phyloP scores from a whole-genome alignment of 2,113 vertebrate species.

The Coregonus clupeaformis region DNA sequence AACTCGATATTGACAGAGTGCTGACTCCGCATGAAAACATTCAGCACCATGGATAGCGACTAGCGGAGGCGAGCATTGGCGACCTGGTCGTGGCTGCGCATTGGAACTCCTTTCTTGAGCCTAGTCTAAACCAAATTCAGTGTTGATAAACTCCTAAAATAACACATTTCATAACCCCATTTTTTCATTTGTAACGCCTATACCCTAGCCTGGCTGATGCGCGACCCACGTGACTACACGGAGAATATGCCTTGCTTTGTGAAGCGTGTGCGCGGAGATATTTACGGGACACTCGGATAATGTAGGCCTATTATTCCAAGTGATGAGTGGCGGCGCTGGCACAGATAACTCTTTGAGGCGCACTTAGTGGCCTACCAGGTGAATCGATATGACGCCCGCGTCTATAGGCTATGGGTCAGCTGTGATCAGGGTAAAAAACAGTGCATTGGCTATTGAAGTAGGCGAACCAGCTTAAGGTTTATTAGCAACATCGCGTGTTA shows the following conservation, averaged over 20 bases:
- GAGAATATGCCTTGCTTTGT: conserved; percentile 5
- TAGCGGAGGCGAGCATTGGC: neutral
- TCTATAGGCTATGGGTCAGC: neutral
- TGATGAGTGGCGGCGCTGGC: neutral
- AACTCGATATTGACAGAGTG: conserved; percentile 35
- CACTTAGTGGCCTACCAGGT: neutral
- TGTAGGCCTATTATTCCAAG: conserved; percentile 6
- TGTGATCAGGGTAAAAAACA: too few species aligned
- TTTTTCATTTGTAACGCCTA: too few species aligned
- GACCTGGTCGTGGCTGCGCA: neutral
- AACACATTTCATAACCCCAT: neutral
- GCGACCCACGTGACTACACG: too few species aligned
- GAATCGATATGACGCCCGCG: neutral
- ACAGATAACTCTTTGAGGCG: conserved; percentile 10
- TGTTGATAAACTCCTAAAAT: neutral
- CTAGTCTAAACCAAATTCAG: neutral
- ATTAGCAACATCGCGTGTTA: too few species aligned
- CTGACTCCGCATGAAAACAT: conserved; percentile 9
- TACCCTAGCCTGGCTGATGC: too few species aligned
- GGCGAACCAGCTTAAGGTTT: too few species aligned
- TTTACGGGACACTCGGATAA: conserved; percentile 4
- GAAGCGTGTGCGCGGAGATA: conserved; percentile 19
- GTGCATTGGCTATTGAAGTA: too few species aligned
- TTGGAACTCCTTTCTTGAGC: too few species aligned
- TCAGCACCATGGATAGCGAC: conserved; percentile 64